phyloP scores from a whole-genome alignment of 37 sponge, comb jelly and placozoan species.

The Halisarca cf. caerulea region DNA sequence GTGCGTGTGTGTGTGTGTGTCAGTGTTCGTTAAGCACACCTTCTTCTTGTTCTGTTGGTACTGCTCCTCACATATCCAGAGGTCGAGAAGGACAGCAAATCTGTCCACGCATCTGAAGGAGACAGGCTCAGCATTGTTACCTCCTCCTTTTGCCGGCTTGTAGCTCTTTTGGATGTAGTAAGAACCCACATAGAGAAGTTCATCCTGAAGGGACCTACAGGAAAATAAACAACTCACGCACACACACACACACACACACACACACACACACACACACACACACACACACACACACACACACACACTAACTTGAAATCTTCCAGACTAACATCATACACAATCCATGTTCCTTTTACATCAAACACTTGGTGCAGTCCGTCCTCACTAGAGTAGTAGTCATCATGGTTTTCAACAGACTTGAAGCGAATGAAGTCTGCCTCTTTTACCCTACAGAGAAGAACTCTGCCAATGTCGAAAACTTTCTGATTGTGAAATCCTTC shows the following conservation, averaged over 20 bases:
- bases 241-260: not conserved
- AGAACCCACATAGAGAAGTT: constrained; percentile 53
- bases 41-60: constrained; percentile 73
- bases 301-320: constrained; percentile 37
- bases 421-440: constrained; percentile 58
- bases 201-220: constrained; percentile 46
- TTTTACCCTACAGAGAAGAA: constrained; percentile 34
- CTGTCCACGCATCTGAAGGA: constrained; percentile 54
- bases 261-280: constrained; percentile 6
- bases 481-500: not conserved
- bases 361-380: constrained; percentile 49
- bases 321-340: constrained; percentile 65
- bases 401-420: constrained; percentile 74
- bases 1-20: not conserved
- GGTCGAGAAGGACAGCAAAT: constrained; percentile 74
- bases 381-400: constrained; percentile 64
- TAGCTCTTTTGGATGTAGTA: constrained; percentile 51
- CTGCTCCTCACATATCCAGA: constrained; percentile 68
- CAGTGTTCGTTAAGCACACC: constrained; percentile 29
- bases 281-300: not conserved
- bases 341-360: constrained; percentile 50
- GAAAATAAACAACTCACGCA: not conserved
- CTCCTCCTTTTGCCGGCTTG: not conserved
- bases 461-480: not conserved
- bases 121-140: constrained; percentile 17